Percentiles rank a stretch among this genome's conserved stretches.
Evolutionary conservation across 1,140 invertebrate genomes (phyloP).

Genomic region (Capitella teleta): DNA sequence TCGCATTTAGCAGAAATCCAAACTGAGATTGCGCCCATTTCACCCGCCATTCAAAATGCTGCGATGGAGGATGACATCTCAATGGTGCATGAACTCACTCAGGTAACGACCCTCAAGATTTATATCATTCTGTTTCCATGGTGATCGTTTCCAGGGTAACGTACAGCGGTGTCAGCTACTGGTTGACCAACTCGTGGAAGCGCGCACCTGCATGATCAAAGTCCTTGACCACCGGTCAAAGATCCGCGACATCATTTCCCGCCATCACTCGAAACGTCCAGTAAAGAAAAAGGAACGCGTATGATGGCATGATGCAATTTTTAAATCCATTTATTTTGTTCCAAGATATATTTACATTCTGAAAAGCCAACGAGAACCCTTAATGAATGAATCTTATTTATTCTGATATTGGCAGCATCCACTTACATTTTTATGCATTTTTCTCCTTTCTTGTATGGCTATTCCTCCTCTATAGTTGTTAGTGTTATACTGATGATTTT

Average conservation of each 20-base stretch:
- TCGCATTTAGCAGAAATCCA: slow-evolving; percentile 19
- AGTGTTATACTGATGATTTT: no score
- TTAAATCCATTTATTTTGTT: no score
- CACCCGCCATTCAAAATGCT: slow-evolving; percentile 14
- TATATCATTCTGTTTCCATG: not conserved
- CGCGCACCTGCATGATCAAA: slow-evolving; percentile 70
- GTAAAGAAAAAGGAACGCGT: slow-evolving; percentile 75
- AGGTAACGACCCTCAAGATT: slow-evolving; percentile 15
- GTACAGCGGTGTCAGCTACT: slow-evolving; percentile 87
- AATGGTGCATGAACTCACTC: slow-evolving; percentile 27
- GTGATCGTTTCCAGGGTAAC: slow-evolving; percentile 59
- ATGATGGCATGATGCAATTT: no score
- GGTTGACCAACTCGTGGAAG: slow-evolving; percentile 79
- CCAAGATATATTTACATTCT: no score
- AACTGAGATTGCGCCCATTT: slow-evolving; percentile 18
- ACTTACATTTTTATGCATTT: no score
- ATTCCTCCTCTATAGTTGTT: no score
- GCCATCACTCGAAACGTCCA: slow-evolving; percentile 77
- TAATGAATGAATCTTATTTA: no score
- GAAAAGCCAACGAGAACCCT: no score
- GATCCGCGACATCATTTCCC: slow-evolving; percentile 75
- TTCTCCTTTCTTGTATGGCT: no score
- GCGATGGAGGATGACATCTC: slow-evolving; percentile 19
- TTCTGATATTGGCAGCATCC: no score
- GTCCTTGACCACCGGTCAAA: slow-evolving; percentile 82